Percentiles rank a stretch among this genome's conserved stretches.
phyloP scores from a whole-genome alignment of 2,797 vertebrate genomes.

The Bryconaethiops microstoma region DNA sequence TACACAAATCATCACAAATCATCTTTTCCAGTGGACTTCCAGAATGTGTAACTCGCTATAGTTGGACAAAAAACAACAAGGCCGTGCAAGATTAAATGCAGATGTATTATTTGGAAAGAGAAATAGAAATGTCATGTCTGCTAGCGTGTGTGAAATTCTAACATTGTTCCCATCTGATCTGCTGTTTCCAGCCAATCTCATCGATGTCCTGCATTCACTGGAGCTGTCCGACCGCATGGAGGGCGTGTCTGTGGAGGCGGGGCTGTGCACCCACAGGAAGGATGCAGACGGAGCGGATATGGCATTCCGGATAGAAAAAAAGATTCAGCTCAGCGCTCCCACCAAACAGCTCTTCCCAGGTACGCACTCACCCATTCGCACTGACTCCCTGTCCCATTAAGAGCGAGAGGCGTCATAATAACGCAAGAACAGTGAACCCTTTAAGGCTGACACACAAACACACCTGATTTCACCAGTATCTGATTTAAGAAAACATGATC shows the following conservation, averaged over 20 bases:
- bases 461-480: too few species aligned
- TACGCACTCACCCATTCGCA: conserved; percentile 56
- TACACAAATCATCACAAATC: neutral
- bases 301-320: conserved; percentile 83
- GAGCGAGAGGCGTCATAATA: too few species aligned
- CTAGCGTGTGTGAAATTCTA: neutral
- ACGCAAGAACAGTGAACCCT: too few species aligned
- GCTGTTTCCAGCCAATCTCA: conserved; percentile 66
- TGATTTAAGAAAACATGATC: too few species aligned
- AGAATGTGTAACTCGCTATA: neutral
- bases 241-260: conserved; percentile 80
- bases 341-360: conserved; percentile 87
- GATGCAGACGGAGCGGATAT: conserved; percentile 75
- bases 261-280: conserved; percentile 81
- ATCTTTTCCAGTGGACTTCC: neutral
- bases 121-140: too few species aligned
- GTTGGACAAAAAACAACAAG: neutral
- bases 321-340: conserved; percentile 81
- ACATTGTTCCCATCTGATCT: conserved; percentile 13
- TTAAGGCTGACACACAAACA: too few species aligned
- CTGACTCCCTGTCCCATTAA: too few species aligned
- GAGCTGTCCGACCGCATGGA: conserved; percentile 78
- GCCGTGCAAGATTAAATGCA: neutral
- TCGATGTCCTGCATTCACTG: conserved; percentile 82
- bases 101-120: conserved; percentile 1